phyloP scores from a whole-genome alignment of 2,888 invertebrate genomes.

The Frankliniella fusca region DNA sequence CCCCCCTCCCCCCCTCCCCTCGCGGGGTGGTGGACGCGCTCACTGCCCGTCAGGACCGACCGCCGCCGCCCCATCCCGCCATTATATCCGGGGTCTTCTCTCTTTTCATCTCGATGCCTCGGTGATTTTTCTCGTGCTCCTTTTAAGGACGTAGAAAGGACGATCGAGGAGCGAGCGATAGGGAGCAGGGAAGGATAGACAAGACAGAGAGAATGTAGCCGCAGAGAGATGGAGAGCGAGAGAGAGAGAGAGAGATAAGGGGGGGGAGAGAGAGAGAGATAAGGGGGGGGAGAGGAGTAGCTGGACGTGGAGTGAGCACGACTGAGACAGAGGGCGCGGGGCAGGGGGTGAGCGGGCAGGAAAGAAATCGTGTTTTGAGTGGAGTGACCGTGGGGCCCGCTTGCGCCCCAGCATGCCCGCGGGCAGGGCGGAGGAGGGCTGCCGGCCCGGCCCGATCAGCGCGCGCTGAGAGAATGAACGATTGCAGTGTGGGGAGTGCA shows the following conservation, averaged over 20 bases:
- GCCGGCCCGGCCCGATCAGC: background rate
- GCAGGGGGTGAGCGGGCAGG: background rate
- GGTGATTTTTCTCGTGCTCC: background rate
- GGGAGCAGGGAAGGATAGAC: too few species aligned
- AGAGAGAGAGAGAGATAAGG: background rate
- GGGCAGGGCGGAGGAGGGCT: background rate
- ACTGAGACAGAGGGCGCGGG: background rate
- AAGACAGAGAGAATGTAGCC: background rate
- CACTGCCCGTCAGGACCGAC: background rate
- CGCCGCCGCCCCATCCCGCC: background rate
- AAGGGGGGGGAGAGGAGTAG: background rate
- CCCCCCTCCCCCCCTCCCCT: too few species aligned
- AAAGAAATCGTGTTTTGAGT: constrained; percentile 23
- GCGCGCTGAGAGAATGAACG: constrained; percentile 4
- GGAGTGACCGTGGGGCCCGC: background rate
- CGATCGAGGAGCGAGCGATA: background rate
- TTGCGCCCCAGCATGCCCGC: background rate
- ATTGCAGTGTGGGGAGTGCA: background rate
- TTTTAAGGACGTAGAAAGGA: background rate
- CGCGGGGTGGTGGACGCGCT: too few species aligned
- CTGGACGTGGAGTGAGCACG: background rate
- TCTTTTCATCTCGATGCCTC: constrained; percentile 24
- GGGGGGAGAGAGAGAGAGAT: background rate
- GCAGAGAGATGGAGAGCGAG: background rate
- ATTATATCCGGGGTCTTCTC: background rate